Evolutionary conservation across 1,140 invertebrate species (phyloP), one percentile per base, ranked within the genome.

Genomic region (Hycleus cichorii): DNA sequence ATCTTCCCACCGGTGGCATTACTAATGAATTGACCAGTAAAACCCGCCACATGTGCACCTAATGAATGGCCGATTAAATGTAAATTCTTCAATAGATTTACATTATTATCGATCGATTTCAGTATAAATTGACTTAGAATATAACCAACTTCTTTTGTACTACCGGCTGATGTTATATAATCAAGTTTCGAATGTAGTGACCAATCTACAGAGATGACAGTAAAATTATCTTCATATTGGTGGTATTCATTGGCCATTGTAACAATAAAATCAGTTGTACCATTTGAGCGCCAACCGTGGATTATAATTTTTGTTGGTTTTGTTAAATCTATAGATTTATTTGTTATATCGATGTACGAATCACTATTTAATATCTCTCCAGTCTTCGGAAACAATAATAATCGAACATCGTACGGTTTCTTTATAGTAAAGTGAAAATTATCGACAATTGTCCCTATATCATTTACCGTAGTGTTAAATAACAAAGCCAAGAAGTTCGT

Each of bases 51-150:
- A 42, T 83, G 82, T 0, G 79, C 81, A 0, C 82, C 82, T 11
- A 84, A 59, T 53, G 81, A 83, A 65, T 83, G 81, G 0, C 82
- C 82, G 3, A 84, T 68, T 18, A 83, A 51, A 64, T 83, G 81
- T 0, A 74, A 72, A 44, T 77, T 75, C 11, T 53, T 44, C 11
- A 70, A 58, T 8, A 58, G 12, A 1, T 58, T 32, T 4, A 24
- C 49, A 18, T 64, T 47, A 4, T 57, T 57, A n/a, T 74, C 71
- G 43, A 75, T 64, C 1, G 67, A 64, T 45, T 77, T 73, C 6
- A 74, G 71, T 49, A 76, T 51, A 40, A 68, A 55, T 12, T 63
- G 26, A 2, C 49, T 63, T 18, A 63, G 46, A 18, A 49, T 46
- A 25, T 49, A 24, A 10, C 68, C 68, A 40, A 68, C 49, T 27